A percentile compares a stretch with the other conserved stretches of the same genome.
Conservation (phyloP, 2,888 invertebrate genomes). For the Blomia tropicalis region DNA sequence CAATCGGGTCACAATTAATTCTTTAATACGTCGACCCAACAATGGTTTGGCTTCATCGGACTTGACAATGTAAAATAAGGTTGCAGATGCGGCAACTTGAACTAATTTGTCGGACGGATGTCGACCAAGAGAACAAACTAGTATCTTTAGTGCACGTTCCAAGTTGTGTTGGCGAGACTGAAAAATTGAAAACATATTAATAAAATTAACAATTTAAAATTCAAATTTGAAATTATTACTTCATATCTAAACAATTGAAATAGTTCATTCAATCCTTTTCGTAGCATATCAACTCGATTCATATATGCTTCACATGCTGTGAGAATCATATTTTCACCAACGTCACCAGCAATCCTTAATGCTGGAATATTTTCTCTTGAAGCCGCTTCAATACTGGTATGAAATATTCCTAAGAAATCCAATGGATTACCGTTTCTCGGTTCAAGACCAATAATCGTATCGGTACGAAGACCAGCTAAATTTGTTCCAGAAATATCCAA, state of each 20-base stretch:
- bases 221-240: constrained; percentile 35
- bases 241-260: constrained; percentile 72
- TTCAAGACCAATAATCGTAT: constrained; percentile 69
- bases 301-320: constrained; percentile 63
- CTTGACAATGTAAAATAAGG: constrained; percentile 83
- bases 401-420: constrained; percentile 78
- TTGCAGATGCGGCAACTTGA: constrained; percentile 59
- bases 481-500: constrained; percentile 93
- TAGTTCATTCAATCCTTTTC: constrained; percentile 71
- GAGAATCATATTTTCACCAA: constrained; percentile 72
- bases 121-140: constrained; percentile 74
- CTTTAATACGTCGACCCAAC: constrained; percentile 55
- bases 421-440: constrained; percentile 57
- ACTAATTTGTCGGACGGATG: constrained; percentile 72
- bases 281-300: constrained; percentile 63
- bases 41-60: constrained; percentile 54
- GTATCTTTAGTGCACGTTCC: constrained; percentile 53
- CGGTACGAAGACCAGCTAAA: constrained; percentile 51
- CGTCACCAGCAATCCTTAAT: constrained; percentile 62
- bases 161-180: constrained; percentile 23
- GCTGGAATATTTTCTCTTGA: constrained; percentile 81
- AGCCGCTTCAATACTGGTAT: constrained; percentile 73
- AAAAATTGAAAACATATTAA: not conserved
- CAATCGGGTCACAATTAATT: constrained; percentile 59
- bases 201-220: not conserved